Evolutionary conservation across 2,797 vertebrate species (phyloP), one percentile per base, ranked within the genome.

Genomic region (Silurus lanzhouensis): DNA sequence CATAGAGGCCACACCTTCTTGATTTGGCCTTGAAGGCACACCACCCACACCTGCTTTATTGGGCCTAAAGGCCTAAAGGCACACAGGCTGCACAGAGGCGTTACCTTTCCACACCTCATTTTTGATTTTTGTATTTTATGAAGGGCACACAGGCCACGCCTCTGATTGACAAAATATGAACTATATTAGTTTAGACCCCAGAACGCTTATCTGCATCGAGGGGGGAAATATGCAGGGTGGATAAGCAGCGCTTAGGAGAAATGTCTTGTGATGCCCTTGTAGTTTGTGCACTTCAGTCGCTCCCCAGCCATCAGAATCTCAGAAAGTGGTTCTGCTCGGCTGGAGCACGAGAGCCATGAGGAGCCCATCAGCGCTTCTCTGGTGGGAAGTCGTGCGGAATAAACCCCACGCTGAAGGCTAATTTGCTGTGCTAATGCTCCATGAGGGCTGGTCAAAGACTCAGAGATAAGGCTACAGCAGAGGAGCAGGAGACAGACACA

Each of bases 361-460:
- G 86, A 88, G 83, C 84, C 83, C 68, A 63, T 88, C 85, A 87
- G 55, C 10, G 64, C 84, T 83, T 86, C 86, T 89, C 83, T 75
- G 61, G 75, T 78, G 83, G 77, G 84, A 88, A 86, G 88, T 83
- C 83, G 64, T 85, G 89, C 87, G 89, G 88, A 91, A 90, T 89
- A 88, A 87, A 83, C 83, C 78, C 64, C 58, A 85, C 66, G 61
- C 88, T 87, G 52, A 88, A 88, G 88, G 81, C 88, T 90, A 90
- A 91, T 91, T 88, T 90, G 87, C 84, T 91, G 89, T 90, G 88
- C 89, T 86, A 90, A 89, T 89, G 86, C 85, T 86, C 83, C 15
- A 67, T 86, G 84, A 86, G 83, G 67, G 77, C 77, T 87, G 76
- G 83, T 89, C 86, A 88, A 89, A 84, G 88, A 88, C 88, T 87